Evolutionary conservation across 92 coral and sea anemone species (phyloP).

Genomic region (Phenganax subtilis): DNA sequence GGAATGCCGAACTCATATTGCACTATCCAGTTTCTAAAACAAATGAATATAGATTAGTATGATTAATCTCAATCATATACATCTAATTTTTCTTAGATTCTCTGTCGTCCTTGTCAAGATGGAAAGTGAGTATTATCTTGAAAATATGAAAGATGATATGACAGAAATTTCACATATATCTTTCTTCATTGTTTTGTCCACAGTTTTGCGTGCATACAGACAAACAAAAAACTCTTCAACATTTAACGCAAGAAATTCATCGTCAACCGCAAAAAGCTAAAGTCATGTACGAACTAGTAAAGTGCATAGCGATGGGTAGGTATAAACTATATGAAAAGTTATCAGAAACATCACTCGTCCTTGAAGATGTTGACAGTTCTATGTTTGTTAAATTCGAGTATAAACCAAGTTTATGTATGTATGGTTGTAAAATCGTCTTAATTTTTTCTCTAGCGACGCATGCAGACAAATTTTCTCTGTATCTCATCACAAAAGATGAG

Average conservation of each 20-base stretch:
- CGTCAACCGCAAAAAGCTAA: slow-evolving; percentile 91
- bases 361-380: too few relatives aligned
- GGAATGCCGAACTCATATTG: too few relatives aligned
- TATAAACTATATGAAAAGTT: neutral
- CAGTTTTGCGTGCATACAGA: slow-evolving; percentile 97
- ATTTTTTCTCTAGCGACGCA: slow-evolving; percentile 66
- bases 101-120: slow-evolving; percentile 65
- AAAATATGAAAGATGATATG: neutral
- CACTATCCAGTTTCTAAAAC: too few relatives aligned
- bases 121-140: slow-evolving; percentile 54
- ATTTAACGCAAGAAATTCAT: slow-evolving; percentile 81
- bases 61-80: neutral
- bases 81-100: slow-evolving; percentile 43
- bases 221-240: slow-evolving; percentile 88
- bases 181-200: neutral
- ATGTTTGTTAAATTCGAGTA: too few relatives aligned
- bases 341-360: too few relatives aligned
- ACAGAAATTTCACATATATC: neutral
- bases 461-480: slow-evolving; percentile 77
- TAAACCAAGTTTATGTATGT: too few relatives aligned
- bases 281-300: slow-evolving; percentile 87
- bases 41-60: neutral
- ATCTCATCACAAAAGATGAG: slow-evolving; percentile 86
- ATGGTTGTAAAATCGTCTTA: neutral
- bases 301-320: slow-evolving; percentile 78